Evolutionary conservation across 2,888 invertebrate genomes (phyloP), one percentile per base, ranked within the genome.

Genomic region (Nysson spinosus): DNA sequence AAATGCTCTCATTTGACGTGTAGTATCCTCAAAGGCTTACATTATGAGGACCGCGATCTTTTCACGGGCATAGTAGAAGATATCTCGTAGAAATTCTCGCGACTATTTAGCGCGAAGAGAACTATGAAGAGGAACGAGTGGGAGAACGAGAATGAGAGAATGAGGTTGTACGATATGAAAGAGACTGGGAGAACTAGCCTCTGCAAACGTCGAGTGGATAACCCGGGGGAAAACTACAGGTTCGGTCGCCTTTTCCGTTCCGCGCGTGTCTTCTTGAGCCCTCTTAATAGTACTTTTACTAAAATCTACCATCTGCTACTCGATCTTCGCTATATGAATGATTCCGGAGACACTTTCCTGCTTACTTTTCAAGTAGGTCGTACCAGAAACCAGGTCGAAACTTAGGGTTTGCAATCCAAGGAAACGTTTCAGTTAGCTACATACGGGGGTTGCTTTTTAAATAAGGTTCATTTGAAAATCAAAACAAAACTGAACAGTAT

Each of bases 31-130:
- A 72, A 75, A 75, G 69, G 56, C 49, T 47, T 51, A 60, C 55
- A 71, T 74, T 74, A 71, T 65, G 63, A 75, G 70, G 60, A 64
- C 56, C 57, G 62, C 51, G 67, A 67, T 70, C 74, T 76, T 78
- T 79, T 78, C 69, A 70, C 43, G 40, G 67, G 60, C 60, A 51
- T 49, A 49, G 67, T 49, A 43, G 44, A 52, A 78, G 66, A 76
- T 77, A 69, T 69, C 60, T 66, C 77, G 72, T 69, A 70, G 75
- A 80, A 79, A 80, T 67, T 70, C 64, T 60, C 40, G 58, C 49
- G 63, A 73, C 58, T 75, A 73, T 78, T 75, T 73, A 61, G 56
- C 40, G 43, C 52, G 46, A 43, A 58, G 55, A 42, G 52, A 39
- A 22, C 30, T 11, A 32, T 4, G 68, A 35, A 40, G 47, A 30